Conservation (phyloP, 2,797 vertebrate species). For the Melopsittacus undulatus region DNA sequence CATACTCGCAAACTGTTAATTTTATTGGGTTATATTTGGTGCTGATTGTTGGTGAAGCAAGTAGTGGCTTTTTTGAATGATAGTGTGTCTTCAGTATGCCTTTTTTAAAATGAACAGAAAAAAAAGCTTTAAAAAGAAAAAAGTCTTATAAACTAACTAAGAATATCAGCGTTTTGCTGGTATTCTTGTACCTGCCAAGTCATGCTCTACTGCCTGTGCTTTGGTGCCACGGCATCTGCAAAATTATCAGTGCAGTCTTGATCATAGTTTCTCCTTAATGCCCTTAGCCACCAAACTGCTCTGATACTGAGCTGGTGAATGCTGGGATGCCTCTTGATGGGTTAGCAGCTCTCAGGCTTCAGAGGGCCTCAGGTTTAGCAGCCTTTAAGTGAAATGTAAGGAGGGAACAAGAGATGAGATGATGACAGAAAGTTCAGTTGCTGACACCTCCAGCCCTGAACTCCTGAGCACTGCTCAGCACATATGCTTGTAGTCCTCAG, state of each 20-base stretch:
- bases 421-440: background rate
- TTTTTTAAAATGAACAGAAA: background rate
- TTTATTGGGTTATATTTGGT: constrained; percentile 73
- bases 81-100: constrained; percentile 46
- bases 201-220: background rate
- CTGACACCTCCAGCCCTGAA: background rate
- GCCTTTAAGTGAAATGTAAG: background rate
- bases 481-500: background rate
- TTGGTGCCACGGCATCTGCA: background rate
- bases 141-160: background rate
- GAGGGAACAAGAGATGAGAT: background rate
- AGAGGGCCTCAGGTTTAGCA: background rate
- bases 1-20: constrained; percentile 65
- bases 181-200: background rate
- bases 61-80: constrained; percentile 53
- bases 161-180: background rate
- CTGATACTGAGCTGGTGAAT: background rate
- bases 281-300: background rate
- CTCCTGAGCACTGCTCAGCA: background rate
- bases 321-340: background rate
- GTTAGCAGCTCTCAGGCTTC: background rate
- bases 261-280: background rate
- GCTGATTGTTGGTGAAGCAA: constrained; percentile 68
- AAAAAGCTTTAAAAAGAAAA: background rate
- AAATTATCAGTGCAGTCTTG: background rate